These are phyloP conservation scores for Heterodera carotae DNA, from an alignment of 1,140 invertebrate genomes.

Conservation along the genomic window DNA sequence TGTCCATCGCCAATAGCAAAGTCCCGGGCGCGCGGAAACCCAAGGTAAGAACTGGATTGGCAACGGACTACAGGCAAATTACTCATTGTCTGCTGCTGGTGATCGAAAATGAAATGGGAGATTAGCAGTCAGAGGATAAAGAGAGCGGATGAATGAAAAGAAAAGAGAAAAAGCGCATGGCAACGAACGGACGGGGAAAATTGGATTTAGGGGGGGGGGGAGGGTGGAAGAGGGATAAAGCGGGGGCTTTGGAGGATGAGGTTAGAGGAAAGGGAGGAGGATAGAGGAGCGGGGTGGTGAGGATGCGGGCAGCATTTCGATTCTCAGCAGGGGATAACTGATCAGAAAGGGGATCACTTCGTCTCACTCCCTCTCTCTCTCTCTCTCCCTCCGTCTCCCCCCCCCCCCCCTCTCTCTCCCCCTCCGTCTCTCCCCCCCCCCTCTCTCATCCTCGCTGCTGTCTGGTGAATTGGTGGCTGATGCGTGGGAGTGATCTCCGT, in stretches of 20 bases:
- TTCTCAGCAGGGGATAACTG: no score
- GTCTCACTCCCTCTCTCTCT: neutral
- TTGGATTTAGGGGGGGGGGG: neutral
- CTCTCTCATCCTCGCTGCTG: neutral
- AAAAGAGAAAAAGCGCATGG: neutral
- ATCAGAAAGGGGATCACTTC: no score
- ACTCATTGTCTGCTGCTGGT: conserved; percentile 40
- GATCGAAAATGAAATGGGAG: conserved; percentile 1
- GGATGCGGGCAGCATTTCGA: no score
- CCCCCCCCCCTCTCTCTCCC: no score
- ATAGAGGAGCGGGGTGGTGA: neutral
- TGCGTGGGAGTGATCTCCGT: neutral
- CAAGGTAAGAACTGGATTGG: conserved; percentile 40
- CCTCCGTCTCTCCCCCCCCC: no score
- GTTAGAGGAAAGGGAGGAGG: neutral
- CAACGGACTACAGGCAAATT: conserved; percentile 53
- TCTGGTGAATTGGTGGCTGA: neutral
- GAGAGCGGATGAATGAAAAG: neutral
- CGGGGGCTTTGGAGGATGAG: neutral
- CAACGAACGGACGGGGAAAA: neutral
- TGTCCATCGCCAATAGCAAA: conserved; percentile 28
- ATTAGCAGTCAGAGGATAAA: neutral
- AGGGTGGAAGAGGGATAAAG: neutral
- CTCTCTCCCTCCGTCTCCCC: no score
- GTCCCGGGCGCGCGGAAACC: conserved; percentile 47